Conservation (phyloP, 2,888 invertebrate species). For the Zootermopsis nevadensis region DNA sequence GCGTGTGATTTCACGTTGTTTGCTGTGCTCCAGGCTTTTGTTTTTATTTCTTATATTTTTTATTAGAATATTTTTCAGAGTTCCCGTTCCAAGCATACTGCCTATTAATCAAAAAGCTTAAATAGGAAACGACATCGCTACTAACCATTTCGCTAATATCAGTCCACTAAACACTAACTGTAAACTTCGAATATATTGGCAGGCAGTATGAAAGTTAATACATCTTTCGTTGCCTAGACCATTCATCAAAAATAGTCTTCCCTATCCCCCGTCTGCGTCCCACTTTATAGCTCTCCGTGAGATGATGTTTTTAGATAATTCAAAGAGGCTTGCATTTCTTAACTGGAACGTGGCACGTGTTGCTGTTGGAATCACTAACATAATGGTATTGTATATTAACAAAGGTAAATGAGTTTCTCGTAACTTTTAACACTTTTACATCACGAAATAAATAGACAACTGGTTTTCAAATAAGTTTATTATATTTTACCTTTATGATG, state of each 20-base stretch:
- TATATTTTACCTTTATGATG: background rate
- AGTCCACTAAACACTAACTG: background rate
- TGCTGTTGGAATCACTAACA: constrained; percentile 1
- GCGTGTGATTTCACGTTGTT: constrained; percentile 47
- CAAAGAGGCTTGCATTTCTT: background rate
- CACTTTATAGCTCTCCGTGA: background rate
- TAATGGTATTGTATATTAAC: background rate
- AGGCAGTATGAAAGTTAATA: background rate
- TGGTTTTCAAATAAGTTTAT: background rate
- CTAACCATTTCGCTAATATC: constrained; percentile 31
- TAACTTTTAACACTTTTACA: background rate
- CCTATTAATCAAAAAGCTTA: constrained; percentile 45
- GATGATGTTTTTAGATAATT: constrained; percentile 20
- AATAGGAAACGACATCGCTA: constrained; percentile 44
- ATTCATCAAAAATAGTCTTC: background rate
- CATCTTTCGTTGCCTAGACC: background rate
- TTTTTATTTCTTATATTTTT: constrained; percentile 35
- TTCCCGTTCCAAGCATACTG: constrained; percentile 37
- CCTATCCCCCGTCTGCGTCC: background rate
- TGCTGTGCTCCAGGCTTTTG: constrained; percentile 37
- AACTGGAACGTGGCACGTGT: constrained; percentile 28
- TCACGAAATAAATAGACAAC: background rate
- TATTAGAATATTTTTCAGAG: constrained; percentile 39
- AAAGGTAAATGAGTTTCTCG: background rate
- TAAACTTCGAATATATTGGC: background rate